A percentile compares a stretch with the other conserved stretches of the same genome.
phyloP scores from a whole-genome alignment of 1,140 invertebrate species.

The Aradophagus sp. region DNA sequence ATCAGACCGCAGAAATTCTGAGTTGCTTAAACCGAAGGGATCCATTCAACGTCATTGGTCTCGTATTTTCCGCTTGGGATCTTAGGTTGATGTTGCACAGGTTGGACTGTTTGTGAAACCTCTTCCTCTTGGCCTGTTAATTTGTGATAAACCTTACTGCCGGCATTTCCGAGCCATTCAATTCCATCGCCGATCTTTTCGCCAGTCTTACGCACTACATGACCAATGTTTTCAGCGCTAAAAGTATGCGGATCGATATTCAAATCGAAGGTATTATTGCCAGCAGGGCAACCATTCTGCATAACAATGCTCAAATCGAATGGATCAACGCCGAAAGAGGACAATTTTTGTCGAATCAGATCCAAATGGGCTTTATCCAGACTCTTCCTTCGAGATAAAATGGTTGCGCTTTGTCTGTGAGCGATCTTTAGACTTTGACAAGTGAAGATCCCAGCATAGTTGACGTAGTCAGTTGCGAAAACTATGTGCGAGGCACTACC shows the following conservation, averaged over 20 bases:
- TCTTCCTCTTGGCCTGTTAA: constrained; percentile 66
- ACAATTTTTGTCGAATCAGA: constrained; percentile 80
- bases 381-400: constrained; percentile 81
- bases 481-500: constrained; percentile 84
- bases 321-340: constrained; percentile 80
- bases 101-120: constrained; percentile 17
- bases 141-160: constrained; percentile 77
- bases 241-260: constrained; percentile 85
- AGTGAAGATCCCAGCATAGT: constrained; percentile 85
- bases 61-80: constrained; percentile 59
- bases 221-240: constrained; percentile 81
- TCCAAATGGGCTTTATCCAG: constrained; percentile 81
- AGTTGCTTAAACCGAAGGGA: constrained; percentile 59
- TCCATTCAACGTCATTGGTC: constrained; percentile 73
- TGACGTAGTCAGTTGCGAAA: constrained; percentile 84
- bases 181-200: constrained; percentile 81
- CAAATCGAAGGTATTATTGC: constrained; percentile 80
- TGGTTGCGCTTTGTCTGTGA: constrained; percentile 85
- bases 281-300: constrained; percentile 79
- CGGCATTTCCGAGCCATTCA: constrained; percentile 75
- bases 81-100: constrained; percentile 21
- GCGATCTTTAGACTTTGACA: constrained; percentile 85
- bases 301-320: constrained; percentile 84
- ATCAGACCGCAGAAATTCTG: too few species aligned
- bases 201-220: constrained; percentile 82